These are phyloP conservation scores for Alca torda DNA, from an alignment of 2,797 vertebrate species.

Conservation along the genomic window DNA sequence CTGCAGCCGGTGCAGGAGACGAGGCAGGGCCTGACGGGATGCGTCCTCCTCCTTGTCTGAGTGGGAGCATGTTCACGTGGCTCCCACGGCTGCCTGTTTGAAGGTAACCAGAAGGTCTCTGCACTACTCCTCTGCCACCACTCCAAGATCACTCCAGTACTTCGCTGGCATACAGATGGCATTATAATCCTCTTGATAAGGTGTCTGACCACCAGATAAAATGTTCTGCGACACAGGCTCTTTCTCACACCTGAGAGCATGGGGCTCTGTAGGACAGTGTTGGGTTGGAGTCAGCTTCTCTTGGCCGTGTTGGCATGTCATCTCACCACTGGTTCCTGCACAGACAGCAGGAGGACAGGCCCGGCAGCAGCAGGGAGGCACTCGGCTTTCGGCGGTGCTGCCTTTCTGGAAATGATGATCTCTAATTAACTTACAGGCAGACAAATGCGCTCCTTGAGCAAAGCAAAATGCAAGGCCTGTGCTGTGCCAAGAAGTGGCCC, in stretches of 20 bases:
- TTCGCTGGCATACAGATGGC: fast-evolving
- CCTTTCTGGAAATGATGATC: neutral
- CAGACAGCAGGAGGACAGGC: neutral
- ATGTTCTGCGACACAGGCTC: too few relatives aligned
- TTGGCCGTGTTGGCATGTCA: fast-evolving
- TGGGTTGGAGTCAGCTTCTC: neutral
- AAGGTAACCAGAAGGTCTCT: neutral
- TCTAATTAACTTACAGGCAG: neutral
- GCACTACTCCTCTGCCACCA: neutral
- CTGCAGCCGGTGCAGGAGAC: neutral
- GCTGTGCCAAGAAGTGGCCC: neutral
- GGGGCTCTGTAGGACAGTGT: too few relatives aligned
- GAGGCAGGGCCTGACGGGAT: neutral
- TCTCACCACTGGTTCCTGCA: neutral
- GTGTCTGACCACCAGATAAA: neutral
- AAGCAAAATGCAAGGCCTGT: neutral
- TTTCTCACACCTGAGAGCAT: neutral
- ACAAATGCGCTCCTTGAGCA: neutral
- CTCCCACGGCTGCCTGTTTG: neutral
- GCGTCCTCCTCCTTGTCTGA: neutral
- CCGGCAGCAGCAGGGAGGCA: neutral
- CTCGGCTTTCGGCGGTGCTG: neutral
- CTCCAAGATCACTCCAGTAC: neutral
- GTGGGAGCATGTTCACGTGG: neutral
- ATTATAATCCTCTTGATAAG: neutral